Base-by-base conservation (phyloP, 2,888 invertebrate genomes). In the Leptopilina syphax region DNA sequence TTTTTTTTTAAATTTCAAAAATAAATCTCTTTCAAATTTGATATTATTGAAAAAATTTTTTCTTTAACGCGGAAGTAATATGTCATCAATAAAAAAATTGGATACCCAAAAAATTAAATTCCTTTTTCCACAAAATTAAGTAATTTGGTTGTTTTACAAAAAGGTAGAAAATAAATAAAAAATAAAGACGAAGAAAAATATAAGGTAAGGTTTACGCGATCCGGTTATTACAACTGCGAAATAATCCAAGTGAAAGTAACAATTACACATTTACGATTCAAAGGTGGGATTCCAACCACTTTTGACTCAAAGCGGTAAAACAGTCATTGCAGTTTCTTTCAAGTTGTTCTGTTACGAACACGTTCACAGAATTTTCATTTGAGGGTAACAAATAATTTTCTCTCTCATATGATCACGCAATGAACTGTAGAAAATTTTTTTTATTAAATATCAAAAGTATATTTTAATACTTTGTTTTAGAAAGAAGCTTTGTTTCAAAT, bases 191-290 rank as follows among this genome's bases (percentile, higher is more conserved):
- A 57, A 73, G 54, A 57, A 73, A 34, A 73, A 34, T 73, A 57
- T 57, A 73, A 73, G 73, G 73, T 73, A 73, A 57, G 73, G 73
- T 34, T 10, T 50, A 73, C 34, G 73, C 73, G 27, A 73, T 73
- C 73, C 73, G 73, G 73, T 73, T 73, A 34, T 73, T 73, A 41
- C 57, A 41, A 57, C 73, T 73, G 27, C 41, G 73, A 76, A 78
- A 73, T 68, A 76, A 67, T 73, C 44, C 65, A 85, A 88, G 91
- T 90, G 90, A 90, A 90, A 90, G 90, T 89, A 84, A 87, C 84
- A 87, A 89, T 90, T 88, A 77, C 76, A 81, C 80, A 81, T 70
- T 81, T 77, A 80, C 65, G 80, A 82, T 81, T 82, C 78, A 83
- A 84, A 85, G 86, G 89, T 88, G 88, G 89, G 87, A 73, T 73